Evolutionary conservation across 2,113 vertebrate genomes (phyloP).

Genomic region (Syngnathus floridae): DNA sequence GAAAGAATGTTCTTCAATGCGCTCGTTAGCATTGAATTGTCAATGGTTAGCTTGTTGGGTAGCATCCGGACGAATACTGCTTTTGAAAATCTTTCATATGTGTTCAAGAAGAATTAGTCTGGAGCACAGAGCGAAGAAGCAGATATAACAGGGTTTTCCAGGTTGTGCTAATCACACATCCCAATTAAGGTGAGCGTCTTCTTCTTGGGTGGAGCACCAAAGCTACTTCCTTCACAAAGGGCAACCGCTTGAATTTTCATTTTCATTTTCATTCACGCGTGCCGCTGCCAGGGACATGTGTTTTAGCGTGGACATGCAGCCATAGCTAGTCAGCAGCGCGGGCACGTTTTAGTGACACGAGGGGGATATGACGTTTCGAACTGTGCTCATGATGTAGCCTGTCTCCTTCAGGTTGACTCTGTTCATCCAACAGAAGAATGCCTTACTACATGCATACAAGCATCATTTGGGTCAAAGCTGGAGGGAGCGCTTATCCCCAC

Average conservation of each 20-base stretch:
- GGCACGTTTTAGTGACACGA: constrained; percentile 35
- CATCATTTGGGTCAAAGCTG: constrained; percentile 41
- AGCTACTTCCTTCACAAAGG: constrained; percentile 28
- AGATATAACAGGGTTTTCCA: constrained; percentile 31
- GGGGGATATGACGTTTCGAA: constrained; percentile 21
- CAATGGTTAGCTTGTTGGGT: constrained; percentile 30
- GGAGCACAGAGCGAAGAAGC: constrained; percentile 23
- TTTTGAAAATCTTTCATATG: constrained; percentile 30
- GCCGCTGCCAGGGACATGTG: not conserved
- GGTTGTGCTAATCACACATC: constrained; percentile 36
- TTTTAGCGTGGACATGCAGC: not conserved
- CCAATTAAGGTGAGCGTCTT: constrained; percentile 49
- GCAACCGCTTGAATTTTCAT: constrained; percentile 50
- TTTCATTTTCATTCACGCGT: constrained; percentile 38
- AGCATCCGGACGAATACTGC: constrained; percentile 26
- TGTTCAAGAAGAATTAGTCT: constrained; percentile 30
- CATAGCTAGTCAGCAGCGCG: constrained; percentile 2
- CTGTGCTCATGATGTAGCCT: constrained; percentile 41
- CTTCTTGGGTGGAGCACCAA: constrained; percentile 25
- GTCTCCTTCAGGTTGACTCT: constrained; percentile 49
- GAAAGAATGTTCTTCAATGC: constrained; percentile 3
- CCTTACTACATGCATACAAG: constrained; percentile 46
- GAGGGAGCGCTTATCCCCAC: not conserved
- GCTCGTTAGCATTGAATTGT: too few relatives aligned
- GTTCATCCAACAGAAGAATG: constrained; percentile 40